Percentiles rank a stretch among this genome's conserved stretches.
Evolutionary conservation across 2,113 vertebrate genomes (phyloP).

Genomic region (Anser brachyrhynchus): DNA sequence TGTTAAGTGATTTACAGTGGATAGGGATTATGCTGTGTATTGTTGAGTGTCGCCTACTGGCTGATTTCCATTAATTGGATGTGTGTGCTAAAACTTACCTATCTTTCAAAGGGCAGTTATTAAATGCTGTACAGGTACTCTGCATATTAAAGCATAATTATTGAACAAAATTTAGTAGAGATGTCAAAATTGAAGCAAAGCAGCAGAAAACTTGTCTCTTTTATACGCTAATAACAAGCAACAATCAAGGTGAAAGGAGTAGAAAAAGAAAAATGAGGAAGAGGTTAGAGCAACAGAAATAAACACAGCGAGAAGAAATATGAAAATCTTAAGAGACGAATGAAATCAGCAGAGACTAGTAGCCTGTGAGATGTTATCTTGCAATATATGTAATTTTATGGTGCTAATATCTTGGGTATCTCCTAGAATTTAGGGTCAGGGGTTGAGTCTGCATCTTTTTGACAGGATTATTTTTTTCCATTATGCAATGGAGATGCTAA

Average conservation of each 20-base stretch:
- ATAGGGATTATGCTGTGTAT: slow-evolving; percentile 9
- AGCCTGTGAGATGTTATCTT: slow-evolving; percentile 7
- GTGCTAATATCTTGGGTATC: slow-evolving; percentile 23
- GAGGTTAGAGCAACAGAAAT: not conserved
- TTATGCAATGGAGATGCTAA: slow-evolving; percentile 50
- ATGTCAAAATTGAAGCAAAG: not conserved
- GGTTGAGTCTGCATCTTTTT: slow-evolving; percentile 38
- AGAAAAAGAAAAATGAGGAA: not conserved
- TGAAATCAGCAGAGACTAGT: slow-evolving; percentile 2
- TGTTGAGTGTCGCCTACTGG: slow-evolving; percentile 31
- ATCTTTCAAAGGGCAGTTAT: slow-evolving; percentile 9
- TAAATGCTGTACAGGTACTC: not conserved
- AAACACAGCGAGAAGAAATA: not conserved
- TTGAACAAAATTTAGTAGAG: not conserved
- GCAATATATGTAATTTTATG: slow-evolving; percentile 49
- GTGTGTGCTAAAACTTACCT: slow-evolving; percentile 8
- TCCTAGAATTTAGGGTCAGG: slow-evolving; percentile 20
- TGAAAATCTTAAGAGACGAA: not conserved
- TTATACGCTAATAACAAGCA: not conserved
- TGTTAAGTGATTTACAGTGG: slow-evolving; percentile 50
- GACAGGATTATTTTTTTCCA: slow-evolving; percentile 10
- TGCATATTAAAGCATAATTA: slow-evolving; percentile 4
- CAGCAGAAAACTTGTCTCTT: not conserved
- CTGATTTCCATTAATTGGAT: slow-evolving; percentile 40
- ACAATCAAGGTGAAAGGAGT: not conserved